These are phyloP conservation scores for Pseudolaguvia tuberculata DNA, from an alignment of 2,113 vertebrate genomes.

Conservation along the genomic window DNA sequence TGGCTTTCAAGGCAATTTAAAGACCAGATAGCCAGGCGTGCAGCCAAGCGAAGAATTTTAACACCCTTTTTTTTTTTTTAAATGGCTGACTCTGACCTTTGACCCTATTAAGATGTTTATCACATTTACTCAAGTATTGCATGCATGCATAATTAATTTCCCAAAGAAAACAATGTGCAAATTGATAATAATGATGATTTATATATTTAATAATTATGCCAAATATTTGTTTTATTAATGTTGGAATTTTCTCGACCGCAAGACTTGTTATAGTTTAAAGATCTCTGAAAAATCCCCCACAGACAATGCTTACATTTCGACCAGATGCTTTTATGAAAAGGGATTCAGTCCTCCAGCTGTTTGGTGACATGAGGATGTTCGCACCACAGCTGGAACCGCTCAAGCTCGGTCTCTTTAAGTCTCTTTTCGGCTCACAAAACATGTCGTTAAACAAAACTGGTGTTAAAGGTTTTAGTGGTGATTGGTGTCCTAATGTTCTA, in stretches of 20 bases:
- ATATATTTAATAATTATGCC: neutral
- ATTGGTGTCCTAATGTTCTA: neutral
- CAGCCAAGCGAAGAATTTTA: neutral
- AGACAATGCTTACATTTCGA: slow-evolving; percentile 8
- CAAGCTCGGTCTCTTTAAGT: slow-evolving; percentile 17
- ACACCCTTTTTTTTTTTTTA: neutral
- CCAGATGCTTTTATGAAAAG: slow-evolving; percentile 22
- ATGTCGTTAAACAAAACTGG: slow-evolving; percentile 5
- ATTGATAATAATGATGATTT: neutral
- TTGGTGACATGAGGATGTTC: slow-evolving; percentile 28
- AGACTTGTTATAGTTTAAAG: neutral
- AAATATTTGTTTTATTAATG: neutral
- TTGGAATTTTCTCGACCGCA: neutral
- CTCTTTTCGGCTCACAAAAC: slow-evolving; percentile 29
- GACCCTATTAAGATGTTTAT: slow-evolving; percentile 18
- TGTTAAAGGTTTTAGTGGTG: slow-evolving; percentile 2
- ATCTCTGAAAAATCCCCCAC: neutral
- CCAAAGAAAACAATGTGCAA: neutral
- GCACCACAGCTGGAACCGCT: slow-evolving; percentile 36
- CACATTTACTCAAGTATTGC: neutral
- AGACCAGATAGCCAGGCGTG: neutral
- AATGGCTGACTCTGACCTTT: neutral
- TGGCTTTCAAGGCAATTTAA: neutral
- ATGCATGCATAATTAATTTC: neutral
- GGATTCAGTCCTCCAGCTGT: slow-evolving; percentile 39